Evolutionary conservation across 2,888 invertebrate genomes (phyloP).

Genomic region (Luffia ferchaultella): DNA sequence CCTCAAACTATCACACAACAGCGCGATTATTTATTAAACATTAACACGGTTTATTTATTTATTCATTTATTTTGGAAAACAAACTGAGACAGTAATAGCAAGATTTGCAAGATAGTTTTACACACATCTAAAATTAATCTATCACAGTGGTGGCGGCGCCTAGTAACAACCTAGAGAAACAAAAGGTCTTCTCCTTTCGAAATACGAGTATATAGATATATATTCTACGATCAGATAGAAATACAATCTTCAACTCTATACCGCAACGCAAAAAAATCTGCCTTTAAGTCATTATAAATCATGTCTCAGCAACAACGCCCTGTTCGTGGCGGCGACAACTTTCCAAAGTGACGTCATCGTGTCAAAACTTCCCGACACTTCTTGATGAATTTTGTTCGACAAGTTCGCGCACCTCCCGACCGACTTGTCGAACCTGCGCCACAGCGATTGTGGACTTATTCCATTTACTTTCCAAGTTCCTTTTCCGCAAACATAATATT

Average conservation of each 20-base stretch:
- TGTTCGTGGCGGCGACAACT: not conserved
- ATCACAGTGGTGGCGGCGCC: too few species aligned
- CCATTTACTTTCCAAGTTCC: conserved; percentile 9
- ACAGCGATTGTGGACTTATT: conserved; percentile 34
- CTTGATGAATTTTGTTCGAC: conserved; percentile 43
- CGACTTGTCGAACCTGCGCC: conserved; percentile 38
- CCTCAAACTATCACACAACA: too few species aligned
- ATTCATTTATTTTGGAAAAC: too few species aligned
- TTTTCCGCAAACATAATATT: too few species aligned
- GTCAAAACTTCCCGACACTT: conserved; percentile 6
- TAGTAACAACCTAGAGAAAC: too few species aligned
- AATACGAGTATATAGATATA: too few species aligned
- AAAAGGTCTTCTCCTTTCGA: not conserved
- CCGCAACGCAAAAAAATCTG: not conserved
- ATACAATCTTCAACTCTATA: not conserved
- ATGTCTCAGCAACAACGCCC: too few species aligned
- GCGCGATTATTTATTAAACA: too few species aligned
- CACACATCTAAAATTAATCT: too few species aligned
- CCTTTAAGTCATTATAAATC: not conserved
- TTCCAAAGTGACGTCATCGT: conserved; percentile 3
- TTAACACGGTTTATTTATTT: too few species aligned
- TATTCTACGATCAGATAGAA: not conserved
- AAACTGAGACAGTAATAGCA: too few species aligned
- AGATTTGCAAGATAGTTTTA: too few species aligned
- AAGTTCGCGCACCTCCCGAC: conserved; percentile 24